Evolutionary conservation across 2,888 invertebrate genomes (phyloP).

Genomic region (Andrena fulva): DNA sequence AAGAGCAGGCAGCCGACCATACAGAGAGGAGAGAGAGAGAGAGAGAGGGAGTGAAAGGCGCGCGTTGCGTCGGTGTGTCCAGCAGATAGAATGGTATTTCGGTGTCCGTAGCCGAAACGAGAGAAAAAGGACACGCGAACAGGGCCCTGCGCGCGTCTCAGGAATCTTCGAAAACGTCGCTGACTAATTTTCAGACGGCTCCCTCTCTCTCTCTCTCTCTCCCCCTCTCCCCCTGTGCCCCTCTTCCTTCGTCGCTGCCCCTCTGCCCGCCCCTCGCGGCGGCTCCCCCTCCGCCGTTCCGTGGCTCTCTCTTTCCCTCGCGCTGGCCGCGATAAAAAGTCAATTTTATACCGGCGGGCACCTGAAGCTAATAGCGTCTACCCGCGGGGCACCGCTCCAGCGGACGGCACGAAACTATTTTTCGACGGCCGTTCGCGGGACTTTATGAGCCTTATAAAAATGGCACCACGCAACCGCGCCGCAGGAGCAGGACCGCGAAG

Average conservation of each 20-base stretch:
- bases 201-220: constrained; percentile 21
- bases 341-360: constrained; percentile 68
- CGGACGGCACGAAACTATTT: constrained; percentile 63
- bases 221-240: constrained; percentile 1
- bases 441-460: constrained; percentile 83
- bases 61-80: constrained; percentile 19
- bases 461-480: constrained; percentile 71
- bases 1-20: background rate
- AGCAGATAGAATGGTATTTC: constrained; percentile 45
- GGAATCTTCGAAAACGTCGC: constrained; percentile 65
- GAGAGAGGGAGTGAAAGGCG: background rate
- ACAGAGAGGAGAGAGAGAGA: background rate
- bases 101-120: constrained; percentile 4
- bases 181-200: constrained; percentile 65
- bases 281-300: background rate
- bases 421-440: constrained; percentile 69
- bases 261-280: background rate
- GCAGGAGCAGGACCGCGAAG: constrained; percentile 33
- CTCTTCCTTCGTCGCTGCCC: constrained; percentile 1
- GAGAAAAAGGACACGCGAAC: constrained; percentile 38
- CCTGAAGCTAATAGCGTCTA: constrained; percentile 67
- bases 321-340: constrained; percentile 66
- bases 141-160: constrained; percentile 35
- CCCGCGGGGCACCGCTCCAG: constrained; percentile 54
- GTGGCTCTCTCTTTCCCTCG: constrained; percentile 3